Evolutionary conservation across 2,113 vertebrate genomes (phyloP), one percentile per base, ranked within the genome.

Genomic region (Anarrhichthys ocellatus): DNA sequence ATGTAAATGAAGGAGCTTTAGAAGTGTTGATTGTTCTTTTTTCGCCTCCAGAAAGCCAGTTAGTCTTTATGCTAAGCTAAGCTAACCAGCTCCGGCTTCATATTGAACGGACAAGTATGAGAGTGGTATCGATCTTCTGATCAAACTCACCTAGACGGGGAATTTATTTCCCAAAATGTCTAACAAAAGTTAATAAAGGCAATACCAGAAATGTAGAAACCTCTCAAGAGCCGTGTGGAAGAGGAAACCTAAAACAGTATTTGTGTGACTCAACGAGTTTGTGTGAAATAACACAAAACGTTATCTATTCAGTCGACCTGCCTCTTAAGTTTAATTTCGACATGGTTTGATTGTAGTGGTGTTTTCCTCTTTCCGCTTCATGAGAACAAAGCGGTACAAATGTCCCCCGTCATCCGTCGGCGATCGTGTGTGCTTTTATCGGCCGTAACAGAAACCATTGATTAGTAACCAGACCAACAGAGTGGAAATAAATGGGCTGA

Each of bases 401-500:
- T 29, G 46, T 6, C 40, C 24, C 34, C 50, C 3, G 15, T 24
- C 18, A 14, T 8, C 46, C 27, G 38, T 27, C 3, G 0, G 17
- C 34, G 38, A 48, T 40, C 73, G 58, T 58, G 32, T 59, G 38
- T 22, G 69, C 63, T 65, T 70, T 74, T 40, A 78, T 76, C 54
- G 71, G 66, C n/a, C 2, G 13, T 20, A 74, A 70, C 64, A 74
- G 44, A 56, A 34, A 40, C 46, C 58, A 86, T 62, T 70, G 76
- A 88, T 80, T 61, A 64, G 67, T 2, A 63, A 62, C 70, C 42
- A 76, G 24, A 52, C 64, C 76, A 70, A 83, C 29, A 34, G 56
- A 34, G 61, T 61, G 70, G 38, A 78, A 59, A 78, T 54, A 76
- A 86, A 89, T 69, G 40, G 71, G n/a, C 76, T 3, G 29, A 15